phyloP scores from a whole-genome alignment of 2,113 vertebrate genomes.

The Actenoides lindsayi region DNA sequence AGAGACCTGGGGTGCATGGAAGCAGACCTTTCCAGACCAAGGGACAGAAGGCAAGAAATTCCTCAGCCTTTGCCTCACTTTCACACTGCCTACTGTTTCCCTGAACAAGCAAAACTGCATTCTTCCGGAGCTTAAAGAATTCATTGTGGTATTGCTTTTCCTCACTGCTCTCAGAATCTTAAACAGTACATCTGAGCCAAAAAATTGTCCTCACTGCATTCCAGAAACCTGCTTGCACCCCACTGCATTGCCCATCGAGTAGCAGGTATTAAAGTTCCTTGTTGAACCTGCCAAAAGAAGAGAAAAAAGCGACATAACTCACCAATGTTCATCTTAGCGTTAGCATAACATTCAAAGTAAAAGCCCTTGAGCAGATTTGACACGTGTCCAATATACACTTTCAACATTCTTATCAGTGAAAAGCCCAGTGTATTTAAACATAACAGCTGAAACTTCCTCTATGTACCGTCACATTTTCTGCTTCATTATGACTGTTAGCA shows the following conservation, averaged over 20 bases:
- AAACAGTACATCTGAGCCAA: background rate
- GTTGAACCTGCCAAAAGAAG: background rate
- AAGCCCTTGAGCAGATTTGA: background rate
- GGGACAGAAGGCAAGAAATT: background rate
- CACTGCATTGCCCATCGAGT: background rate
- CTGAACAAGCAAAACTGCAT: background rate
- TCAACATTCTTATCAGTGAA: background rate
- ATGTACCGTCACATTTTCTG: background rate
- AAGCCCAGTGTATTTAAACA: background rate
- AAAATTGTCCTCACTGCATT: background rate
- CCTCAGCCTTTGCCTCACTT: background rate
- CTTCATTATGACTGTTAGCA: background rate
- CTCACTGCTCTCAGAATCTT: background rate
- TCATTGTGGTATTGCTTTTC: background rate
- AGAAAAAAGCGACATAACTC: background rate
- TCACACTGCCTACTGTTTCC: accelerated
- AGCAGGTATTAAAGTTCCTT: background rate
- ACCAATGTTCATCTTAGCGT: background rate
- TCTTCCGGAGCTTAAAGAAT: background rate
- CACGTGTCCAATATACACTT: background rate
- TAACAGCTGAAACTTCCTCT: background rate
- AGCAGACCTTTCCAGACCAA: background rate
- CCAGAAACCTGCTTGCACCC: background rate
- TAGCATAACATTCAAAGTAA: background rate
- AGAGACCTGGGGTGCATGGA: background rate